Base-by-base conservation (phyloP, 2,888 invertebrate genomes). In the Saturnia pavonia region DNA sequence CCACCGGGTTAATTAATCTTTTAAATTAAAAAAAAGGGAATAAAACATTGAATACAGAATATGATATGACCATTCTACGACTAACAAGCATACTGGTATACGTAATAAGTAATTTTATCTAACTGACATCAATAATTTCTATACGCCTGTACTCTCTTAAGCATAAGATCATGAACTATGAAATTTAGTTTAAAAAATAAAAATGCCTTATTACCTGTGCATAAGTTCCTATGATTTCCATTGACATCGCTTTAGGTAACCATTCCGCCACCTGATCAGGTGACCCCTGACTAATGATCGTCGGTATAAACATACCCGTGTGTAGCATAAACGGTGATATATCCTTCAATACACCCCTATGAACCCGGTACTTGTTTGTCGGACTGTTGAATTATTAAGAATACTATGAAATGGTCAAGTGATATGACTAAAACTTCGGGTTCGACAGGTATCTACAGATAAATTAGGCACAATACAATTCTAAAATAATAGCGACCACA, bases 171-270 rank as follows among this genome's bases (percentile, higher is more conserved):
- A 54, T 9, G 2, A 11, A 54, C 11, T 54, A 9, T 51, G 2
- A 48, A 66, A 9, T 43, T 70, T 34, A 25, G 14, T n/a, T 0
- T 48, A 16, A 48, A 48, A 6, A 22, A 43, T 51, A 22, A 67
- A 16, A 69, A 48, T 48, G 3, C 40, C 6, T 22, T 1, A 34
- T 72, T 73, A 96, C 97, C 95, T 97, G 99, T 67, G 98, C 99
- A 87, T 99, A 99, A 16, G 98, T 98, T 70, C 99, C 98, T 76
- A 99, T 95, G 69, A 98, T 96, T 95, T 95, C 80, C 96, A 97
- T 79, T 91, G 95, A 95, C 96, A 96, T 54, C 0, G 97, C 97
- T 82, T 95, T 95, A 1, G 96, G 94, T 60, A 98, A 93, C 98
- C 98, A 99, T 82, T 97, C 95, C 2, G 95, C 95, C 85, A 97